Conservation (phyloP, 1,140 invertebrate genomes). For the Conopomorpha cramerella region DNA sequence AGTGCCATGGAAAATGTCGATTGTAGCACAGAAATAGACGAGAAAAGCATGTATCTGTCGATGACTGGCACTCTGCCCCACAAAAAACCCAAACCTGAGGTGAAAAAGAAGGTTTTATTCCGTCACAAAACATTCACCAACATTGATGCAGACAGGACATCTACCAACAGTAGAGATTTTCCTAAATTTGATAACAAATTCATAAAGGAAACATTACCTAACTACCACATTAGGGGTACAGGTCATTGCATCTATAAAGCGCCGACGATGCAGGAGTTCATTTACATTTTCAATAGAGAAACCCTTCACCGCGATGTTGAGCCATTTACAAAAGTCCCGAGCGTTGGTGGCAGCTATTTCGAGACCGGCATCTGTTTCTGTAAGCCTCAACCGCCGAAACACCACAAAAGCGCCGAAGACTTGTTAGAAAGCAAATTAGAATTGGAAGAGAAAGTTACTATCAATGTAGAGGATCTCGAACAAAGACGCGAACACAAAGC, state of each 20-base stretch:
- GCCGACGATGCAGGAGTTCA: constrained; percentile 39
- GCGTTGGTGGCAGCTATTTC: constrained; percentile 32
- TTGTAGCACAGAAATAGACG: constrained; percentile 29
- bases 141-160: constrained; percentile 44
- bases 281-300: constrained; percentile 52
- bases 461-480: constrained; percentile 29
- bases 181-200: constrained; percentile 29
- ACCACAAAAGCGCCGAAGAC: constrained; percentile 48
- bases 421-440: constrained; percentile 25
- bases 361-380: constrained; percentile 55
- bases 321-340: constrained; percentile 28
- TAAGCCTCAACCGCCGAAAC: constrained; percentile 30
- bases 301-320: constrained; percentile 27
- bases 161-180: constrained; percentile 23
- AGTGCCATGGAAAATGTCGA: constrained; percentile 54
- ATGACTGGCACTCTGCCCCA: constrained; percentile 46
- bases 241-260: constrained; percentile 51
- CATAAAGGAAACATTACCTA: constrained; percentile 35
- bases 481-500: constrained; percentile 22
- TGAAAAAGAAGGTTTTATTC: constrained; percentile 40
- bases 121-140: constrained; percentile 53
- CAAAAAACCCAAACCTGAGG: constrained; percentile 20
- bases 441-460: constrained; percentile 24
- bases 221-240: constrained; percentile 52
- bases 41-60: constrained; percentile 29